A percentile compares a stretch with the other conserved stretches of the same genome.
phyloP scores from a whole-genome alignment of 2,797 vertebrate genomes.

The Pipistrellus pipistrellus region DNA sequence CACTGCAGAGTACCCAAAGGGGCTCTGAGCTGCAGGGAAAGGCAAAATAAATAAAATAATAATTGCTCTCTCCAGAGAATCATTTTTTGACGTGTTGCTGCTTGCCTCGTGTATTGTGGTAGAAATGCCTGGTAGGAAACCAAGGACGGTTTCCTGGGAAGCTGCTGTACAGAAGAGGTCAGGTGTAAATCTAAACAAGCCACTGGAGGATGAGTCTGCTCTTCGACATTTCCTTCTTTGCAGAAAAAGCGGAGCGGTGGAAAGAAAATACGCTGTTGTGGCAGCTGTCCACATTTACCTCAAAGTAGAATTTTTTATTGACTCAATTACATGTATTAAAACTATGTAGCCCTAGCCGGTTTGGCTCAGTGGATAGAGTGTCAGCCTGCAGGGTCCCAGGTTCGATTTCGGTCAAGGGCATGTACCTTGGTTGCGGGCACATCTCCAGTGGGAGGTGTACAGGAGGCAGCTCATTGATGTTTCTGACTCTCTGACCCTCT shows the following conservation, averaged over 20 bases:
- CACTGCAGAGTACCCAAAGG: neutral
- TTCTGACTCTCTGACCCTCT: no score
- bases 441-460: no score
- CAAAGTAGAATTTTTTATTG: neutral
- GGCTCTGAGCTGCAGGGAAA: neutral
- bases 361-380: no score
- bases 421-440: no score
- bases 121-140: conserved; percentile 1
- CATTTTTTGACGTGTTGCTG: neutral
- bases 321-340: conserved; percentile 14
- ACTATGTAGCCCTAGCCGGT: neutral
- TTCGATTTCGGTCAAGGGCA: no score
- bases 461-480: no score
- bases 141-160: conserved; percentile 1
- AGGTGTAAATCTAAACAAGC: conserved; percentile 15
- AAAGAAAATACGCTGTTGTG: conserved; percentile 32
- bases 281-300: conserved; percentile 14
- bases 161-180: neutral
- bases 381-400: no score
- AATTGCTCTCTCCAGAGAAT: conserved; percentile 16
- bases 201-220: conserved; percentile 1
- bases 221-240: neutral
- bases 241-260: neutral
- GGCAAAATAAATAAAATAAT: conserved; percentile 36
- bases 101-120: neutral